A percentile compares a stretch with the other conserved stretches of the same genome.
These are phyloP conservation scores for Nemurella pictetii DNA, from an alignment of 2,888 invertebrate genomes.

Conservation along the genomic window DNA sequence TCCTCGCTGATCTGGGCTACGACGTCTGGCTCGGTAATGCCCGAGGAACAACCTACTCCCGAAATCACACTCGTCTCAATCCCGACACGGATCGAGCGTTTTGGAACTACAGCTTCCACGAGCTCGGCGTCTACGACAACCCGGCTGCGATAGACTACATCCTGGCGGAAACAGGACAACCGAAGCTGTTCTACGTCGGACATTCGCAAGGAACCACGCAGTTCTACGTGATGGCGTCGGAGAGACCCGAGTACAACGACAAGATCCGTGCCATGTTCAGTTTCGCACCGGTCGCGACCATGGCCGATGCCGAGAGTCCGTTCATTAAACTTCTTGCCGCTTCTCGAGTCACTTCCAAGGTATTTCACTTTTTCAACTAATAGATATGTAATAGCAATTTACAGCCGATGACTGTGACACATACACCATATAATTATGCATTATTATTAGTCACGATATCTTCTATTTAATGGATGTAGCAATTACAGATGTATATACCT, in stretches of 20 bases:
- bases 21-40: conserved; percentile 26
- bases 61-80: not conserved
- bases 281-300: conserved; percentile 67
- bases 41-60: conserved; percentile 7
- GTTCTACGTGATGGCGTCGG: conserved; percentile 68
- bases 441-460: too few species aligned
- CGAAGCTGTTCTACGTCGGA: conserved; percentile 57
- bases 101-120: conserved; percentile 68
- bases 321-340: not conserved
- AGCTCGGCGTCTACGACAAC: conserved; percentile 77
- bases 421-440: too few species aligned
- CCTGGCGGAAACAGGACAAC: conserved; percentile 48
- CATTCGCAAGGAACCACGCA: conserved; percentile 68
- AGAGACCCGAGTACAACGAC: conserved; percentile 66
- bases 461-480: too few species aligned
- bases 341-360: not conserved
- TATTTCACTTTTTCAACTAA: too few species aligned
- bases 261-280: conserved; percentile 69
- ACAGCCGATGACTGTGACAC: too few species aligned
- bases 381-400: too few species aligned
- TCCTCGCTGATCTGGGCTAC: conserved; percentile 17
- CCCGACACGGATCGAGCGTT: not conserved
- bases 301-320: conserved; percentile 14
- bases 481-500: too few species aligned
- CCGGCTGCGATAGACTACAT: conserved; percentile 80